Base-by-base conservation (phyloP, 2,797 vertebrate species). In the Pristis pectinata region DNA sequence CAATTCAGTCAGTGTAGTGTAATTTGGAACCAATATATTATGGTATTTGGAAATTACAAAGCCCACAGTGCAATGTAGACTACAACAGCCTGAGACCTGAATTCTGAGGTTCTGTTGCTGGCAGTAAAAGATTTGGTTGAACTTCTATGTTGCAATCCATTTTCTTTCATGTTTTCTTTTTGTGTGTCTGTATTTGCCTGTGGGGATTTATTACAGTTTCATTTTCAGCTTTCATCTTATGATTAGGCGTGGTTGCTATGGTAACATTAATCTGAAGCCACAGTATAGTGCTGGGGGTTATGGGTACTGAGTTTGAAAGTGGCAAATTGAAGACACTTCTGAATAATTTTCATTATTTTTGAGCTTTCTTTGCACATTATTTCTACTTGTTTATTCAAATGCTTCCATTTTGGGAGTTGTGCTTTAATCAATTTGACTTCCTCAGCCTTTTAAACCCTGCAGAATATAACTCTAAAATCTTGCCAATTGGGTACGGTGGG, bases 181-280 rank as follows among this genome's bases (percentile, higher is more conserved):
- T n/a, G 34, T 91, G 59, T 24, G 87, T 11, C 59, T 64, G 87
- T 37, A 64, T 91, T n/a, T 91, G 87, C 34, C 22, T 9, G n/a
- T 41, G 34, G 59, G 87, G 87, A 91, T 91, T 91, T 91, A 91
- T 64, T 91, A 64, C 59, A 91, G 59, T 91, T 91, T 91, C 44
- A 91, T 64, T 91, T 61, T 91, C 56, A 37, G 87, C 87, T 91
- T 64, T 91, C 87, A 91, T 64, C n/a, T 91, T 74, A 53, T 74
- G 67, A 93, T 72, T 72, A 49, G 44, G 7, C 30, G 5, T 53
- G 92, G 92, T 93, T 93, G 67, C 70, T 19, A 74, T 6, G 67
- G 92, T 74, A 93, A 93, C 92, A 49, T 34, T 74, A 34, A 74
- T 93, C 30, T 49, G 67, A 74, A 49, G 37, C 59, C 70, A 53